Evolutionary conservation across 1,140 invertebrate species (phyloP), one percentile per base, ranked within the genome.

Genomic region (Nixonia krombeini): DNA sequence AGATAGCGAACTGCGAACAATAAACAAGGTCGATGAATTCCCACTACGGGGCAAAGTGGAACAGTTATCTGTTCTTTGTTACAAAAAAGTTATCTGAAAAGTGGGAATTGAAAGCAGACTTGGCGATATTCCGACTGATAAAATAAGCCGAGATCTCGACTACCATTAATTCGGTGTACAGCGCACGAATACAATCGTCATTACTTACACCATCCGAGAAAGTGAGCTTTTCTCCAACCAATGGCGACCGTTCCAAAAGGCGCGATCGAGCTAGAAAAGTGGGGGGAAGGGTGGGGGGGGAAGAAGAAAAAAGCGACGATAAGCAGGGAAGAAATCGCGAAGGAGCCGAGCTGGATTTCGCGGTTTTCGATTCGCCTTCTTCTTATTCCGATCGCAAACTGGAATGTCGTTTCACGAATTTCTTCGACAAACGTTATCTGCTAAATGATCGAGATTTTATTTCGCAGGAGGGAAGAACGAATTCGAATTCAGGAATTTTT

Each of bases 331-430:
- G 44, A 42, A 37, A n/a, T 4, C 31, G 47, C 29, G 31, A 44
- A 64, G 51, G 29, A 64, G 52, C 49, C n/a, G 26, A 28, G 25
- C 6, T 33, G 31, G 5, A 12, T 3, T 26, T 26, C 25, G 9
- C 17, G 38, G 49, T 33, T 47, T n/a, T 16, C 21, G 38, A 64
- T 59, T 58, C 51, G 58, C 49, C 44, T 31, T 62, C 68, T 38
- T 44, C 51, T 49, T 57, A 47, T 45, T 67, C 16, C 12, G 29
- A 50, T 52, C 44, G 51, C 50, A 55, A 63, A 31, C 57, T 40
- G 67, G 68, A 73, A 67, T 70, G 45, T 18, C 12, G 42, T 46
- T 44, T 25, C 44, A 17, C 21, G 38, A 64, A 57, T 46, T 51
- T 46, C 49, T 44, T n/a, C n/a, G n/a, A n/a, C n/a, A n/a, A n/a